These are phyloP conservation scores for Mugil cephalus DNA, from an alignment of 2,113 vertebrate species.

Conservation along the genomic window DNA sequence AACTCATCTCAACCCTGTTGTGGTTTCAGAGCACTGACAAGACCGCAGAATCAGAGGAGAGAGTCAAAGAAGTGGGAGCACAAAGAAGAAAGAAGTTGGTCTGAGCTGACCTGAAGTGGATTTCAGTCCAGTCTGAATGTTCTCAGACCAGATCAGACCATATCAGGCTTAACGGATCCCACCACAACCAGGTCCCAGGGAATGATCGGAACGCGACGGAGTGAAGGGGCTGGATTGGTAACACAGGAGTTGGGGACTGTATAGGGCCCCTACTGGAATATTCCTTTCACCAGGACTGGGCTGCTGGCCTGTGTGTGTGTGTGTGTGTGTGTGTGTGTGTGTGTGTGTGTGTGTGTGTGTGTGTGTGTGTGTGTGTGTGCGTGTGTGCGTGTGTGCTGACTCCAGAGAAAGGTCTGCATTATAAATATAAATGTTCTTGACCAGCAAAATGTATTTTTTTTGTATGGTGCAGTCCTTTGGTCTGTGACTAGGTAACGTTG, in stretches of 20 bases:
- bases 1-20: neutral
- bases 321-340: slow-evolving; percentile 5
- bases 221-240: slow-evolving; percentile 6
- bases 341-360: slow-evolving; percentile 9
- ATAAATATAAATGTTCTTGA: slow-evolving; percentile 54
- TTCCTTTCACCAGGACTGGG: slow-evolving; percentile 34
- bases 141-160: slow-evolving; percentile 49
- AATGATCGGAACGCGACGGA: slow-evolving; percentile 25
- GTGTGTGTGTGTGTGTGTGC: too few relatives aligned
- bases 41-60: neutral
- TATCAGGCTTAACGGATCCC: slow-evolving; percentile 37
- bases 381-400: slow-evolving; percentile 2
- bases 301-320: slow-evolving; percentile 26
- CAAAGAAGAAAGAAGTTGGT: slow-evolving; percentile 29
- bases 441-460: slow-evolving; percentile 59
- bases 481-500: slow-evolving; percentile 24
- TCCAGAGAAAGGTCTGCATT: slow-evolving; percentile 37
- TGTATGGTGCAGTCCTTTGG: slow-evolving; percentile 56
- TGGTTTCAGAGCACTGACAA: slow-evolving; percentile 53
- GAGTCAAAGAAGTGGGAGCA: neutral
- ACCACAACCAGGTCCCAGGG: slow-evolving; percentile 34
- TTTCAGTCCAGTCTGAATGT: slow-evolving; percentile 26
- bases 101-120: slow-evolving; percentile 54
- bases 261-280: slow-evolving; percentile 41
- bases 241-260: slow-evolving; percentile 30